Evolutionary conservation across 2,888 invertebrate species (phyloP).

Genomic region (Dasysyrphus albostriatus): DNA sequence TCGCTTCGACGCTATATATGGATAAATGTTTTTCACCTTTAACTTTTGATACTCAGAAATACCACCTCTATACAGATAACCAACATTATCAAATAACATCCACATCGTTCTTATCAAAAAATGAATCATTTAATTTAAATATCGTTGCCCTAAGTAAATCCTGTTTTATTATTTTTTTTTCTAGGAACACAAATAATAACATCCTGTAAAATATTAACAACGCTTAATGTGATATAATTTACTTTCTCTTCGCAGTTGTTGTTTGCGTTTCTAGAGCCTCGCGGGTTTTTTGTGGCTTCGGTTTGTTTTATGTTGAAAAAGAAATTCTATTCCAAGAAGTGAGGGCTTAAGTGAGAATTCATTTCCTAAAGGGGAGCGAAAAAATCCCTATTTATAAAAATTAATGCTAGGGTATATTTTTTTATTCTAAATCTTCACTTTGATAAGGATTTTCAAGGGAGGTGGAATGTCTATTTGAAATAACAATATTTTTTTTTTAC

Average conservation of each 20-base stretch:
- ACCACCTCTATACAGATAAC: not conserved
- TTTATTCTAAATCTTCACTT: not conserved
- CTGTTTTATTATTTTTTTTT: not conserved
- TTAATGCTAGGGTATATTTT: not conserved
- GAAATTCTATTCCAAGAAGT: not conserved
- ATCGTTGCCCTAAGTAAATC: slow-evolving; percentile 1
- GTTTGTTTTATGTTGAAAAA: not conserved
- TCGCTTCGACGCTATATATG: not conserved
- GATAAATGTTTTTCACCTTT: not conserved
- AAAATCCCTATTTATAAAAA: not conserved
- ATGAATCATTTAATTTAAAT: slow-evolving; percentile 13
- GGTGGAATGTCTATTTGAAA: not conserved
- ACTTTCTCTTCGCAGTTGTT: not conserved
- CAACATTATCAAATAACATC: not conserved
- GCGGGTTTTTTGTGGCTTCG: not conserved
- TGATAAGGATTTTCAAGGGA: not conserved
- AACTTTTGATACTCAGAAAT: not conserved
- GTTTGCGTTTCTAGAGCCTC: not conserved
- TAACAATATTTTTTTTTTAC: no score
- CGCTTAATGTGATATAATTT: not conserved
- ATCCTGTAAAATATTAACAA: slow-evolving; percentile 10
- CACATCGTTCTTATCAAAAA: slow-evolving; percentile 9
- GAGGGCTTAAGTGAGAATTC: not conserved
- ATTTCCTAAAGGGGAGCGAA: not conserved
- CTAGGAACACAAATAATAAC: not conserved